Base-by-base conservation (phyloP, 2,888 invertebrate genomes). In the Idaea dimidiata region DNA sequence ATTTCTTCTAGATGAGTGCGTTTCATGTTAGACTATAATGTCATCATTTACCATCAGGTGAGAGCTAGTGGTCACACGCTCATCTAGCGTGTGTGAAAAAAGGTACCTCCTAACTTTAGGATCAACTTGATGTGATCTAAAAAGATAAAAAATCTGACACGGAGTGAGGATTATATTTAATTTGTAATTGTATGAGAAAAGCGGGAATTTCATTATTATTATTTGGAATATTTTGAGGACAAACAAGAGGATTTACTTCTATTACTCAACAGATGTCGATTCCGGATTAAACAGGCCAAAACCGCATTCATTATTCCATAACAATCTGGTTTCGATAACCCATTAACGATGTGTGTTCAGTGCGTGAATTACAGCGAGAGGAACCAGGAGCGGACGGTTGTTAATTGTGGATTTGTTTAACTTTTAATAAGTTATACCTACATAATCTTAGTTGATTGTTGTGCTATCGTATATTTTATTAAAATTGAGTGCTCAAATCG, bases 271-370 rank as follows among this genome's bases (percentile, higher is more conserved):
- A 43, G 43, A 43, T 43, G 43, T 43, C 8, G 43, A 43, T 1
- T 43, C 64, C 66, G 66, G 66, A 68, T 68, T 66, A 65, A 64
- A 66, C 62, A 53, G 55, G 43, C 58, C 58, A 24, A 32, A 53
- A 53, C 59, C 24, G 55, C 58, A 60, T 59, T 63, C 72, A 68
- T 74, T 73, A 73, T 58, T 75, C 74, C 74, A 72, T 58, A 66
- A 70, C 76, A 78, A 78, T 78, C 75, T 80, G 80, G 75, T 78
- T 78, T 72, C 76, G 74, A 80, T 80, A 80, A 78, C 71, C 76
- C 77, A 76, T 76, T 78, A 74, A 69, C 68, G 67, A 64, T 74
- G 75, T 75, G 70, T 72, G 70, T 72, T 73, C 59, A 64, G 70
- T 68, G 64, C 62, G 68, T 74, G 79, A 76, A 71, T 75, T 78